Evolutionary conservation across 1,140 invertebrate genomes (phyloP).

Genomic region (Dysdera silvatica): DNA sequence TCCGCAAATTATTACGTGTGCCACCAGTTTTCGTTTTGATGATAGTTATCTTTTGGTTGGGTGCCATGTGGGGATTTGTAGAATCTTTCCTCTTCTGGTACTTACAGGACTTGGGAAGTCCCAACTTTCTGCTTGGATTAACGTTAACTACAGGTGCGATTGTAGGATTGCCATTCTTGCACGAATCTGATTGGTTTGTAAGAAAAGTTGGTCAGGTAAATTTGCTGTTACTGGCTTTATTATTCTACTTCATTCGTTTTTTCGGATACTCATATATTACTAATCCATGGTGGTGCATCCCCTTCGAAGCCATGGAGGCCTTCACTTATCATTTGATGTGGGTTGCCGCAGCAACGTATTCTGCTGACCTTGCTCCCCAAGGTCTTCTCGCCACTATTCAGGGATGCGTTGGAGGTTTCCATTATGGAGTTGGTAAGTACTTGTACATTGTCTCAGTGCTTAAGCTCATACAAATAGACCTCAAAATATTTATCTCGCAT

Average conservation of each 20-base stretch:
- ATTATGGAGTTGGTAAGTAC: conserved; percentile 66
- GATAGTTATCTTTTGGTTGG: conserved; percentile 62
- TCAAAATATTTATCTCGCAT: too few relatives aligned
- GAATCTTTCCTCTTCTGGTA: conserved; percentile 82
- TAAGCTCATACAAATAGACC: too few relatives aligned
- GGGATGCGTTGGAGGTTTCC: conserved; percentile 67
- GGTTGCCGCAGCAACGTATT: conserved; percentile 72
- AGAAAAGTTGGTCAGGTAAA: conserved; percentile 68
- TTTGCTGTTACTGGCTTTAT: conserved; percentile 69
- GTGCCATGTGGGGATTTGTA: conserved; percentile 71
- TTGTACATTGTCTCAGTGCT: too few relatives aligned
- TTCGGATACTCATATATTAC: conserved; percentile 70
- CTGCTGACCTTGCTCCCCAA: conserved; percentile 65
- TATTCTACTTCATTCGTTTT: conserved; percentile 67
- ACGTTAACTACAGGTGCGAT: conserved; percentile 70
- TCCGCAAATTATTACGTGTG: conserved; percentile 60
- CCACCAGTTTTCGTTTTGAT: conserved; percentile 65
- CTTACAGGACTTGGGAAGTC: conserved; percentile 67
- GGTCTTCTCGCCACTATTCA: conserved; percentile 73
- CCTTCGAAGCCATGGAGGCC: conserved; percentile 74
- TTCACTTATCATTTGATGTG: conserved; percentile 73
- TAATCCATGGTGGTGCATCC: conserved; percentile 68
- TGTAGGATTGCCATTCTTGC: conserved; percentile 65
- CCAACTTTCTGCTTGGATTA: conserved; percentile 70
- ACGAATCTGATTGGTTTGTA: conserved; percentile 68